A percentile compares a stretch with the other conserved stretches of the same genome.
phyloP scores from a whole-genome alignment of 2,113 vertebrate genomes.

The Gyps fulvus region DNA sequence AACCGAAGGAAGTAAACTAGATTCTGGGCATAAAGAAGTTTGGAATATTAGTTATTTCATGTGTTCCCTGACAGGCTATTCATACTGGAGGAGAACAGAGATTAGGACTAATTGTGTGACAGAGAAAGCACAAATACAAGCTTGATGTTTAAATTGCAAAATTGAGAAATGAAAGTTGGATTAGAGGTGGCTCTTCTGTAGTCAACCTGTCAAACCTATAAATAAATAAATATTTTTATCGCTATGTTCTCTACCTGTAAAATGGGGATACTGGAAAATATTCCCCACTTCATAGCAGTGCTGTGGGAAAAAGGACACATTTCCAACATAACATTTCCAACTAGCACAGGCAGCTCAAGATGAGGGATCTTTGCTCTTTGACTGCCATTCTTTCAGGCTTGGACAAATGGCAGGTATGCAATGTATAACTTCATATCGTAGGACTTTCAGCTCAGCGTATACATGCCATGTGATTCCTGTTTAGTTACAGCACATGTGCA shows the following conservation, averaged over 20 bases:
- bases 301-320: background rate
- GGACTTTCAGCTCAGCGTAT: background rate
- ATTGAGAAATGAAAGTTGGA: background rate
- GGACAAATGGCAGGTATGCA: background rate
- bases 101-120: background rate
- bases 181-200: background rate
- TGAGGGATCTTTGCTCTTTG: background rate
- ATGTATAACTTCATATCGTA: accelerated
- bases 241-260: background rate
- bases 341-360: background rate
- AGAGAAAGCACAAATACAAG: background rate
- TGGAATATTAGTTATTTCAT: background rate
- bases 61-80: background rate
- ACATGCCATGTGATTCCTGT: background rate
- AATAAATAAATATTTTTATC: background rate
- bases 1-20: background rate
- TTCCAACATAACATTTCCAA: background rate
- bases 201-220: background rate
- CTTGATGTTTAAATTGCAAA: background rate
- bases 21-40: background rate
- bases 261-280: background rate
- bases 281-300: background rate
- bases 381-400: background rate
- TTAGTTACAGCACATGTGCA: background rate
- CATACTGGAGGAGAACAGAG: background rate